Evolutionary conservation across 2,888 invertebrate genomes (phyloP), one percentile per base, ranked within the genome.

Genomic region (Lissonota sp.): DNA sequence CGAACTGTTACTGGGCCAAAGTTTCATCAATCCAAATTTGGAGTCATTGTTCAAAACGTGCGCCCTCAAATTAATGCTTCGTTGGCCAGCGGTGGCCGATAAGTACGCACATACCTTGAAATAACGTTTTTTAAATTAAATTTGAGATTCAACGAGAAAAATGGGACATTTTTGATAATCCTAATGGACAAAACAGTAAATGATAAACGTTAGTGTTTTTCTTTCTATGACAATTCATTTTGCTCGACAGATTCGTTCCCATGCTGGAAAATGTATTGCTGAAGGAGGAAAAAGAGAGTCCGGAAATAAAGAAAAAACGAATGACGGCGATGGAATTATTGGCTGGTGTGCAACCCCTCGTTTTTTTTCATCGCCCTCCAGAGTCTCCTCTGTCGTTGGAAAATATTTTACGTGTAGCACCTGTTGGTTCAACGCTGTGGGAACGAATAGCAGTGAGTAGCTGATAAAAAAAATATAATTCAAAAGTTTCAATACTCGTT

Each of bases 71-170:
- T 83, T 92, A 26, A 92, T 92, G 92, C 88, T 92, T 73, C 88
- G 92, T 4, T 92, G 92, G 92, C 92, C 92, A 12, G 90, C 90
- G 0, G 87, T 89, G n/a, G 91, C 91, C 42, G 90, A 92, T 71
- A 91, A 89, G 91, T 88, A 64, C 49, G 84, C 75, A 51, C 39
- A 53, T n/a, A n/a, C 14, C 26, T 40, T 2, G 5, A 37, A 37
- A 16, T 64, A 12, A 16, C 49, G 26, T 26, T 26, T 26, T 26
- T 26, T 26, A 26, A 26, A 26, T 26, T 26, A 26, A 26, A 26
- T 26, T 26, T 1, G 3, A 26, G 26, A 26, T 26, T 26, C 26
- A 26, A 26, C 26, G 26, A 26, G 26, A 26, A 26, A 26, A 26
- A 26, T 3, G 1, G 26, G 26, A 26, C 26, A 26, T 26, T 26